Base-by-base conservation (phyloP, 2,797 vertebrate species). In the Silurus lanzhouensis region DNA sequence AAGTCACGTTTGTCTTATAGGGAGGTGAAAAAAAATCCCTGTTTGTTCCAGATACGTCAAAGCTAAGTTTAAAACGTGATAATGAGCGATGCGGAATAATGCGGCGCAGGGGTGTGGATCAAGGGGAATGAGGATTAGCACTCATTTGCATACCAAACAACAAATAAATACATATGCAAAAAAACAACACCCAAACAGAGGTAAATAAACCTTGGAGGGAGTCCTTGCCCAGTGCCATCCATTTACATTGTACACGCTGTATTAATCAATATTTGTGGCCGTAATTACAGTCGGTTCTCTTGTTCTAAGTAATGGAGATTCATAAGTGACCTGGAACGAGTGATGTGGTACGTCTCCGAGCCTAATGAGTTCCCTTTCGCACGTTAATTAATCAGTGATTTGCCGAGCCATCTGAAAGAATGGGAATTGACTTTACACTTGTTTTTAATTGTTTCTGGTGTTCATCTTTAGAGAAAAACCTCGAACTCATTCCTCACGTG, bases 221-320 rank as follows among this genome's bases (percentile, higher is more conserved):
- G 91, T 93, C 91, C 91, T 93, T 93, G 92, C 94, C 93, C 93
- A 87, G 91, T 91, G 93, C 89, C 92, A 93, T 95, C 78, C 80
- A 92, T 93, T 96, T 96, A 92, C 92, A 93, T 94, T 95, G 93
- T 92, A 93, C 93, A 91, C 91, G 94, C 93, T 94, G 96, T 97
- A 97, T 97, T 96, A 96, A 98, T 98, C 96, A 97, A 95, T 96
- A 96, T 96, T 97, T 97, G 96, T 89, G 94, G 94, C 94, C 93
- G 93, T 96, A 96, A 97, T 97, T 98, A 95, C 94, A 95, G 94
- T 93, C 96, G 94, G 95, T 96, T 95, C 85, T 94, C 94, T 95
- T 94, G 92, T 95, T 95, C 92, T 89, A 95, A 93, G 93, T 97
- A 97, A 97, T 95, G 94, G 92, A 96, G 96, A 97, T 96, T 95